Conservation (phyloP, 2,113 vertebrate genomes). For the Callithrix jacchus region DNA sequence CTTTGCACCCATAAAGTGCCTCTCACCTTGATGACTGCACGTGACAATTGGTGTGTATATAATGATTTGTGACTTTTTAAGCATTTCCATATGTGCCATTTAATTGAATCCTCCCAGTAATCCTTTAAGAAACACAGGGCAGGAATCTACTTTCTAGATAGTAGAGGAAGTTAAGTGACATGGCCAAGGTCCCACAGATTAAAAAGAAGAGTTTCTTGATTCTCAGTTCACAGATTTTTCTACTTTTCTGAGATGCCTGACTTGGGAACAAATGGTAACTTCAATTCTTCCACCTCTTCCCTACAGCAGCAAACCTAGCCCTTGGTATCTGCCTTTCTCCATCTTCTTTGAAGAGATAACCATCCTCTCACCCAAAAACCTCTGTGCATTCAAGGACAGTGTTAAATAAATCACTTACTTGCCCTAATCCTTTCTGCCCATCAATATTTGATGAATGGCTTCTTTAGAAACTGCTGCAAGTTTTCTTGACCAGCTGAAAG, state of each 20-base stretch:
- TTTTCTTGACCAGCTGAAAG: conserved; percentile 3
- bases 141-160: neutral
- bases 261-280: neutral
- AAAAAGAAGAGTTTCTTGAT: neutral
- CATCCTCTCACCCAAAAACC: neutral
- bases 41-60: neutral
- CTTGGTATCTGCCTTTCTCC: neutral
- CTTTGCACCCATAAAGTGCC: neutral
- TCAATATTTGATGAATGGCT: neutral
- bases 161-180: neutral
- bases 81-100: neutral
- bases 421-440: neutral
- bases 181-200: neutral
- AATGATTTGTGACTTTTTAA: neutral
- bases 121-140: neutral
- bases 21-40: neutral
- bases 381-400: neutral
- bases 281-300: neutral
- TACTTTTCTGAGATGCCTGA: neutral
- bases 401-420: neutral
- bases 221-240: neutral
- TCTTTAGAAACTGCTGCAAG: neutral
- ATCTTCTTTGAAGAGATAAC: neutral
- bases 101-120: neutral
- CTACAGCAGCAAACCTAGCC: neutral